These are phyloP conservation scores for Anastrepha ludens DNA, from an alignment of 1,140 invertebrate genomes.

Conservation along the genomic window DNA sequence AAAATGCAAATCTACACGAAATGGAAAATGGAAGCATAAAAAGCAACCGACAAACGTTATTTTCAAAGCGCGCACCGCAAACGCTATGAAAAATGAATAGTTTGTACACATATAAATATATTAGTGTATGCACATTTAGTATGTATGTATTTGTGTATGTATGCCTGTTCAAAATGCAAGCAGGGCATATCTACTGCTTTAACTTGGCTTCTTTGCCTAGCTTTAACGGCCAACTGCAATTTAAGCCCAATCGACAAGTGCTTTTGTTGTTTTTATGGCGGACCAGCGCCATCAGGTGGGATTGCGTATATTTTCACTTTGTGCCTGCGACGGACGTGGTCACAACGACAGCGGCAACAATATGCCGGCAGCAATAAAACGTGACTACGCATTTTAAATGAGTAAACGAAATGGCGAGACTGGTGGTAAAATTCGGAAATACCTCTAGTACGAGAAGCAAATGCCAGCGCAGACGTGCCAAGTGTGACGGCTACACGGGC, in stretches of 20 bases:
- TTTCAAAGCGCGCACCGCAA: not conserved
- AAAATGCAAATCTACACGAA: conserved; percentile 26
- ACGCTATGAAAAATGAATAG: conserved; percentile 38
- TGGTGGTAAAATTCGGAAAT: not conserved
- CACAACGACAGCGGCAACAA: not conserved
- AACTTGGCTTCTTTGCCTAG: not conserved
- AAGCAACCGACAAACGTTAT: not conserved
- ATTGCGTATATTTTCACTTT: conserved; percentile 43
- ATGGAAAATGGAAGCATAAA: not conserved
- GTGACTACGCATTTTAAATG: conserved; percentile 55
- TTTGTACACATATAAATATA: not conserved
- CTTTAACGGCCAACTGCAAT: not conserved
- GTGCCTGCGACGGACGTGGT: not conserved
- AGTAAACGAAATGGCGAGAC: conserved; percentile 50
- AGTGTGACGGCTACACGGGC: not conserved
- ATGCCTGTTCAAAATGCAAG: not conserved
- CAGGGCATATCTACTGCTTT: not conserved
- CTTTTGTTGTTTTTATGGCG: not conserved
- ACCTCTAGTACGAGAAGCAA: not conserved
- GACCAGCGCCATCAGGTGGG: not conserved
- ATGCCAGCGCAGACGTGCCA: not conserved
- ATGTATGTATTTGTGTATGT: not conserved
- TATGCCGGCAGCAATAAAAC: conserved; percentile 53
- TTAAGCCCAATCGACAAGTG: not conserved
- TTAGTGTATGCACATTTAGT: not conserved